Evolutionary conservation across 2,888 invertebrate species (phyloP).

Genomic region (Tolmerus cingulatus): DNA sequence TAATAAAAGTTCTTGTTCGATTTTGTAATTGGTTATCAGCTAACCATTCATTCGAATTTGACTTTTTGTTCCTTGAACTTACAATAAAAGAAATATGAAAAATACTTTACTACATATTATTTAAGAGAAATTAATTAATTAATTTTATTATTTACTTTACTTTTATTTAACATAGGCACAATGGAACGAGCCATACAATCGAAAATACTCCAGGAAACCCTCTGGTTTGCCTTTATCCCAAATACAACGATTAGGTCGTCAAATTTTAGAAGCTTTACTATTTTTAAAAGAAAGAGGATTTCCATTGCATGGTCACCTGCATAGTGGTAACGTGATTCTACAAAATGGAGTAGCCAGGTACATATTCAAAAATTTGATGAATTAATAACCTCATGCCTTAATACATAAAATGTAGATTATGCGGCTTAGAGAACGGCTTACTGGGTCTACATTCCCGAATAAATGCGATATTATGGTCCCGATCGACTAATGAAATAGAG

Average conservation of each 20-base stretch:
- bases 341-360: slow-evolving; percentile 93
- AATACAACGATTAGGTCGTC: slow-evolving; percentile 86
- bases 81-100: no score
- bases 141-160: neutral
- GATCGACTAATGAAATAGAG: slow-evolving; percentile 63
- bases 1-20: no score
- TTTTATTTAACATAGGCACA: slow-evolving; percentile 68
- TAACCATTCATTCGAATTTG: no score
- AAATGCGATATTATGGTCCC: slow-evolving; percentile 67
- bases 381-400: neutral
- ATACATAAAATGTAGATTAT: slow-evolving; percentile 67
- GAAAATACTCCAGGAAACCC: slow-evolving; percentile 76
- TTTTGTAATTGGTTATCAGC: no score
- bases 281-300: slow-evolving; percentile 88
- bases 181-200: slow-evolving; percentile 81
- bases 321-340: slow-evolving; percentile 89
- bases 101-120: no score
- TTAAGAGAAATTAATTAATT: no score
- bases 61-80: no score
- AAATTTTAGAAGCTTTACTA: slow-evolving; percentile 85
- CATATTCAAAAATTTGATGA: neutral
- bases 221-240: slow-evolving; percentile 78
- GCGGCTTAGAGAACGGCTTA: slow-evolving; percentile 86
- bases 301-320: slow-evolving; percentile 85
- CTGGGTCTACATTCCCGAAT: slow-evolving; percentile 73